Conservation (phyloP, 2,113 vertebrate genomes). For the Monarcha castaneiventris region DNA sequence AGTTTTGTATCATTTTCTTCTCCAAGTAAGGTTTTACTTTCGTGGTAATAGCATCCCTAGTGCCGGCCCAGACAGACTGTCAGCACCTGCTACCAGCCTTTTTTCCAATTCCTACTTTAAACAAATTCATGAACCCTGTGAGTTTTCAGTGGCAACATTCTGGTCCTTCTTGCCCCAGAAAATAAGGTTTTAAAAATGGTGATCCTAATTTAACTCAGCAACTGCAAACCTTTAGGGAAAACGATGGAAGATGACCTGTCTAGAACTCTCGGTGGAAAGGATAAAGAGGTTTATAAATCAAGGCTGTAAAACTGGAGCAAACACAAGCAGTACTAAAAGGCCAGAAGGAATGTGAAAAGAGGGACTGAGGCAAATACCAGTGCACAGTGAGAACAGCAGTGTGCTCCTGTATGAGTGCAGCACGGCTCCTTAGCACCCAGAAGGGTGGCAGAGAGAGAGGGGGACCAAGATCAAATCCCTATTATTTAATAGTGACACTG, state of each 20-base stretch:
- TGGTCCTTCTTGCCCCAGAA: conserved; percentile 41
- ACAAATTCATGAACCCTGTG: background rate
- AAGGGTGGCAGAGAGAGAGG: background rate
- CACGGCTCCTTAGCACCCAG: fast-evolving
- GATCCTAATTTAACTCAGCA: conserved; percentile 59
- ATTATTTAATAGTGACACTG: background rate
- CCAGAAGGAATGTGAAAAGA: background rate
- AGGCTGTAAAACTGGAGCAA: conserved; percentile 55
- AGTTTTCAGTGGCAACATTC: conserved; percentile 1
- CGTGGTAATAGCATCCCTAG: background rate
- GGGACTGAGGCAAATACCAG: background rate
- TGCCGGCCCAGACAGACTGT: background rate
- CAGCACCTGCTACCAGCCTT: background rate
- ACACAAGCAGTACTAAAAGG: background rate
- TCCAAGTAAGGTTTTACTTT: background rate
- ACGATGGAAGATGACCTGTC: conserved; percentile 14
- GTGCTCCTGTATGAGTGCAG: background rate
- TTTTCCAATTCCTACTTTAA: background rate
- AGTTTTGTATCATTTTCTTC: background rate
- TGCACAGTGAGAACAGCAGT: background rate
- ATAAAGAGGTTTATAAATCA: conserved; percentile 62
- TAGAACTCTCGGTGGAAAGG: conserved; percentile 34
- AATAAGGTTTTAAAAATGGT: conserved; percentile 29
- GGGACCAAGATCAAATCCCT: background rate
- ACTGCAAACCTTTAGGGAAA: conserved; percentile 52